Evolutionary conservation across 37 sponge, comb jelly and placozoan species (phyloP).

Genomic region (Ianthella basta): DNA sequence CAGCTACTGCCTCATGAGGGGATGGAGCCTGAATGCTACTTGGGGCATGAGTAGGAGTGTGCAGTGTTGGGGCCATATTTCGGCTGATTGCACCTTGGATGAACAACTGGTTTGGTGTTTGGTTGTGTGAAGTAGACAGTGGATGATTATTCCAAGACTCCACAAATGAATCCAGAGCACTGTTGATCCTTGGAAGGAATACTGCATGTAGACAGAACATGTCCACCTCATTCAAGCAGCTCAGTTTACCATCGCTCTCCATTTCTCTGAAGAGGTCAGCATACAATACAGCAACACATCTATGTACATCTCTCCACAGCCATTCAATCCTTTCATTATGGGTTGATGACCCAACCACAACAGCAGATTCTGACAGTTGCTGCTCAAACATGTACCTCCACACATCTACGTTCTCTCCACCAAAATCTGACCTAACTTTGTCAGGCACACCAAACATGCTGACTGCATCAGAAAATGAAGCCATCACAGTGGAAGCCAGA

Average conservation of each 20-base stretch:
- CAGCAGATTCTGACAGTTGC: neutral
- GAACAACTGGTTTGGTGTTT: constrained; percentile 28
- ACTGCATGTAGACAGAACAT: neutral
- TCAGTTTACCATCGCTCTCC: neutral
- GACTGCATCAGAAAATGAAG: neutral
- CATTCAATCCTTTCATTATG: constrained; percentile 22
- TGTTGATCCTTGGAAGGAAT: constrained; percentile 13
- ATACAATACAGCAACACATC: neutral
- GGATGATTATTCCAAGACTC: constrained; percentile 39
- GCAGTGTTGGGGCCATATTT: too few species aligned
- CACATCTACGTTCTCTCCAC: constrained; percentile 23
- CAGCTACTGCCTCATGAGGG: too few species aligned
- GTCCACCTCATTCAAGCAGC: constrained; percentile 14
- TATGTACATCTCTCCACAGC: constrained; percentile 33
- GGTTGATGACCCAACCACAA: constrained; percentile 15
- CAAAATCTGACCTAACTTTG: neutral
- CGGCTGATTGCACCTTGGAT: too few species aligned
- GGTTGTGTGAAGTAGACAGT: constrained; percentile 24
- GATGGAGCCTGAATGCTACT: too few species aligned
- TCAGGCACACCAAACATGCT: neutral
- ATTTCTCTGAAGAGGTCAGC: neutral
- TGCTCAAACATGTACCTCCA: neutral
- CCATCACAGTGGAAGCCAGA: neutral
- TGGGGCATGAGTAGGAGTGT: too few species aligned
- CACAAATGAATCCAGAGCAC: neutral